phyloP scores from a whole-genome alignment of 2,797 vertebrate species.

The Dermochelys coriacea region DNA sequence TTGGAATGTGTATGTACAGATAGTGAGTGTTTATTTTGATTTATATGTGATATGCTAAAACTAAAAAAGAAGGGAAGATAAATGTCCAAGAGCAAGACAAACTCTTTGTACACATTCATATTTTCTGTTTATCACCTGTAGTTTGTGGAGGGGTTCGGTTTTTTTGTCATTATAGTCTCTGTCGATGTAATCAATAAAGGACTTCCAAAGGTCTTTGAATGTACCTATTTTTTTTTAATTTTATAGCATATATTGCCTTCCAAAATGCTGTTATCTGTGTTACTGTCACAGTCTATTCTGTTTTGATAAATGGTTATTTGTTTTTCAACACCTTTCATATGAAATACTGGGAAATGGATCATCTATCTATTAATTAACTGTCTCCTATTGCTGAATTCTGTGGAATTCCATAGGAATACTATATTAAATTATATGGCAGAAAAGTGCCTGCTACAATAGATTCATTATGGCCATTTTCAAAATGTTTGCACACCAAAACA shows the following conservation, averaged over 20 bases:
- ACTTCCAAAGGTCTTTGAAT: slow-evolving; percentile 26
- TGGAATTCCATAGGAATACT: slow-evolving; percentile 25
- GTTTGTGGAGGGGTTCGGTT: not conserved
- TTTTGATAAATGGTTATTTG: slow-evolving; percentile 59
- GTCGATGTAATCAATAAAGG: not conserved
- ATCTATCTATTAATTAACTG: slow-evolving; percentile 41
- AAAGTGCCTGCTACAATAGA: slow-evolving; percentile 51
- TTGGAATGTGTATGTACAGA: too few relatives aligned
- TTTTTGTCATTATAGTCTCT: not conserved
- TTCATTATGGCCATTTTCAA: slow-evolving; percentile 49
- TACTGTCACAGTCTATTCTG: slow-evolving; percentile 39
- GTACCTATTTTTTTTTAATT: slow-evolving; percentile 43
- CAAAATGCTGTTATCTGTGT: slow-evolving; percentile 25
- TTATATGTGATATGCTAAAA: slow-evolving; percentile 5
- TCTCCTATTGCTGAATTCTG: slow-evolving; percentile 49
- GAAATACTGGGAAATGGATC: slow-evolving; percentile 41
- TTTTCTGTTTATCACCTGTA: not conserved
- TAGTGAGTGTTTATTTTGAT: not conserved
- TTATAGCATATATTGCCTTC: slow-evolving; percentile 22
- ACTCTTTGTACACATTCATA: not conserved
- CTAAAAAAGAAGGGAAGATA: not conserved
- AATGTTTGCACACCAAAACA: slow-evolving; percentile 43
- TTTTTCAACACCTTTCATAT: slow-evolving; percentile 38
- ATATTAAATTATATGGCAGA: slow-evolving; percentile 56
- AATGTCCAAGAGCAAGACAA: slow-evolving; percentile 1